Percentiles rank a stretch among this genome's conserved stretches.
Evolutionary conservation across 2,888 invertebrate genomes (phyloP).

Genomic region (Hoplodrina ambigua): DNA sequence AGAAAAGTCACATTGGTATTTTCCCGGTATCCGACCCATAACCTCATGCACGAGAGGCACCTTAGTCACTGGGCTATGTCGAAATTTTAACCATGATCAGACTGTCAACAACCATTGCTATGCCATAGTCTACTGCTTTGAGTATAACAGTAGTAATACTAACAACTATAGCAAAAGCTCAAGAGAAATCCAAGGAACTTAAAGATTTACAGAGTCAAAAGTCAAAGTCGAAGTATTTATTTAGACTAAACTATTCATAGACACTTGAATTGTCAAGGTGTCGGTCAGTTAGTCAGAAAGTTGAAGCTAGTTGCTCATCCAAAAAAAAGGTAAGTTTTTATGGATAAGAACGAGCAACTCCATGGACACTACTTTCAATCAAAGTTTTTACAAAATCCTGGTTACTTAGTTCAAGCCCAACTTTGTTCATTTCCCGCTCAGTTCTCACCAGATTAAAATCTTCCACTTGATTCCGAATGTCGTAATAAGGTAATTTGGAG

Average conservation of each 20-base stretch:
- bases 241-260: too few relatives aligned
- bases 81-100: not conserved
- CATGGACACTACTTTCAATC: not conserved
- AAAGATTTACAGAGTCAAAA: conserved; percentile 1
- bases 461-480: conserved; percentile 62
- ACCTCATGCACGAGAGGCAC: too few relatives aligned
- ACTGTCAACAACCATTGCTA: too few relatives aligned
- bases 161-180: not conserved
- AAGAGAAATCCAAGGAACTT: not conserved
- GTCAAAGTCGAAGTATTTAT: too few relatives aligned
- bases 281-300: too few relatives aligned
- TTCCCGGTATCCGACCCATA: too few relatives aligned
- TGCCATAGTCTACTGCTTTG: not conserved
- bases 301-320: too few relatives aligned
- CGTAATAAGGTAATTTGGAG: conserved; percentile 72
- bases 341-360: not conserved
- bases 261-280: too few relatives aligned
- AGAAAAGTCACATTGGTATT: too few relatives aligned
- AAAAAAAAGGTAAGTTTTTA: too few relatives aligned
- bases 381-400: not conserved
- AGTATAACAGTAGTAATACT: not conserved
- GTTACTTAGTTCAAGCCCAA: not conserved
- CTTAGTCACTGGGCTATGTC: too few relatives aligned
- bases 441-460: conserved; percentile 46
- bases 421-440: conserved; percentile 16